Percentiles rank a stretch among this genome's conserved stretches.
Evolutionary conservation across 2,888 invertebrate genomes (phyloP).

Genomic region (Spisula solida): DNA sequence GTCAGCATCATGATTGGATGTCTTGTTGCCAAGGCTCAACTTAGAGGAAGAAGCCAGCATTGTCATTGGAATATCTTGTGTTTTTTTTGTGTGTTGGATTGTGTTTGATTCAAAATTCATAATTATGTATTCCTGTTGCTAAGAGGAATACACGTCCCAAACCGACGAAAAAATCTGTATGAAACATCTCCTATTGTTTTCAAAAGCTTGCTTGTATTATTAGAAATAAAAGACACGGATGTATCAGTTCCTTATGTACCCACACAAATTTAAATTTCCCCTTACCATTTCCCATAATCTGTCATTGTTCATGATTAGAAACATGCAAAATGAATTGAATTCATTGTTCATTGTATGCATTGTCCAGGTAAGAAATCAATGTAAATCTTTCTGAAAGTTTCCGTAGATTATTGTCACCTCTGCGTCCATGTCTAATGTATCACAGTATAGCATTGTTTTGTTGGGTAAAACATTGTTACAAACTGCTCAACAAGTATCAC

Average conservation of each 20-base stretch:
- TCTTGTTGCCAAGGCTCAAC: too few relatives aligned
- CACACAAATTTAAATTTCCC: not conserved
- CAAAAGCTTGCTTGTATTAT: too few relatives aligned
- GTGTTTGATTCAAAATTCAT: too few relatives aligned
- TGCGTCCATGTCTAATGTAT: not conserved
- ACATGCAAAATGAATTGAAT: not conserved
- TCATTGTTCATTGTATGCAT: not conserved
- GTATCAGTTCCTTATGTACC: not conserved
- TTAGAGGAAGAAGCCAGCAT: too few relatives aligned
- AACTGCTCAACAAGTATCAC: not conserved
- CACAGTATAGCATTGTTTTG: conserved; percentile 1
- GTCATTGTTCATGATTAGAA: not conserved
- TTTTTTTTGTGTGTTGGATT: too few relatives aligned
- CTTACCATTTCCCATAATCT: not conserved
- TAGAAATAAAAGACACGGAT: too few relatives aligned
- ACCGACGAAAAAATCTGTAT: too few relatives aligned
- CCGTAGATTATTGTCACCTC: not conserved
- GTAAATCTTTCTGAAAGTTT: not conserved
- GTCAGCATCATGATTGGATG: too few relatives aligned
- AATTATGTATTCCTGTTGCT: too few relatives aligned
- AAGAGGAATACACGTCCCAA: too few relatives aligned
- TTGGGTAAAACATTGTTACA: not conserved
- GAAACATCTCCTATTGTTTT: too few relatives aligned
- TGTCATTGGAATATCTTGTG: too few relatives aligned
- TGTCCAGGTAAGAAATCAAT: not conserved